A percentile compares a stretch with the other conserved stretches of the same genome.
These are phyloP conservation scores for Monochamus alternatus DNA, from an alignment of 2,888 invertebrate genomes.

Conservation along the genomic window DNA sequence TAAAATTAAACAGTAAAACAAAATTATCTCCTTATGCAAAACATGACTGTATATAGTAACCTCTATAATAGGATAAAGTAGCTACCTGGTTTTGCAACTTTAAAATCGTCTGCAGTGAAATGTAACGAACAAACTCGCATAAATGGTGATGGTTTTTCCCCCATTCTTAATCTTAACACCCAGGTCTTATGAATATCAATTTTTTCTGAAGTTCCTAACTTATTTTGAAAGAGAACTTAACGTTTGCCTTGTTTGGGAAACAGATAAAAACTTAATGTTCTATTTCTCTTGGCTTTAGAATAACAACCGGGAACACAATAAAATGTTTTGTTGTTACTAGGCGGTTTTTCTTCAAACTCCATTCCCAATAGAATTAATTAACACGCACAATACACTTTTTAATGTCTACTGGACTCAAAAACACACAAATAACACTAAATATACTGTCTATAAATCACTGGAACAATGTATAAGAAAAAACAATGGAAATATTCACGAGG, in stretches of 20 bases:
- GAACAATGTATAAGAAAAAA: too few relatives aligned
- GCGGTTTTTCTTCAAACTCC: neutral
- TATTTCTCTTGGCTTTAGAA: neutral
- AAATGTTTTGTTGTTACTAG: neutral
- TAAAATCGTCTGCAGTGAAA: neutral
- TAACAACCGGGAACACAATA: neutral
- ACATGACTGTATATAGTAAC: too few relatives aligned
- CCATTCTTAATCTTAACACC: neutral
- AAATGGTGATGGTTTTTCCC: neutral
- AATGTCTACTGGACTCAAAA: too few relatives aligned
- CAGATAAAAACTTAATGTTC: neutral
- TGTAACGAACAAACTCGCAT: neutral
- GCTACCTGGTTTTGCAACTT: too few relatives aligned
- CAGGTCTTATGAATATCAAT: neutral
- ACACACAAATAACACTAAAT: too few relatives aligned
- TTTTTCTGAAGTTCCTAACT: neutral
- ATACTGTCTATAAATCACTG: too few relatives aligned
- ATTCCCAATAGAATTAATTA: neutral
- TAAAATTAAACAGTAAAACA: too few relatives aligned
- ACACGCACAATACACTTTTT: too few relatives aligned
- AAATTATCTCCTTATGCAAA: too few relatives aligned
- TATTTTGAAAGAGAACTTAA: neutral
- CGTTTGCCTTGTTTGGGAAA: neutral
- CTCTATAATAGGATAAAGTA: too few relatives aligned
- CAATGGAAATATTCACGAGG: too few relatives aligned